These are phyloP conservation scores for Pseudanteris insignis DNA, from an alignment of 2,888 invertebrate genomes.

Conservation along the genomic window DNA sequence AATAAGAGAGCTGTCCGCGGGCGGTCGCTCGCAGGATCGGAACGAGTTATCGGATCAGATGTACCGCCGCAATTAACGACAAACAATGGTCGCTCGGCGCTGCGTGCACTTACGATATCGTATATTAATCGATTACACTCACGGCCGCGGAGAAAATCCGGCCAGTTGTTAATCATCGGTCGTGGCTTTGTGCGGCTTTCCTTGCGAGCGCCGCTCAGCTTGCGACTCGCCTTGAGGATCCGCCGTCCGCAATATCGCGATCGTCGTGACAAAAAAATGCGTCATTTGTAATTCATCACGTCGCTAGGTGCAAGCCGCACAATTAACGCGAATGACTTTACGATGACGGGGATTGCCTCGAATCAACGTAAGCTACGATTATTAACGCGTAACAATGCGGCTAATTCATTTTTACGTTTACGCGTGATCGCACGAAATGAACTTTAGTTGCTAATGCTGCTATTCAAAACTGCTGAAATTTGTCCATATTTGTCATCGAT, in stretches of 20 bases:
- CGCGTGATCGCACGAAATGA: background rate
- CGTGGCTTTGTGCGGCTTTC: too few species aligned
- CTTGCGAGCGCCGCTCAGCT: slow-evolving; percentile 28
- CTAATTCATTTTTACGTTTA: slow-evolving; percentile 27
- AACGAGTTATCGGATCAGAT: slow-evolving; percentile 51
- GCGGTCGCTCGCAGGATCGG: slow-evolving; percentile 53
- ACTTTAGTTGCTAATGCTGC: too few species aligned
- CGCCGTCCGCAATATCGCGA: slow-evolving; percentile 45
- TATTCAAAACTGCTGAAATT: too few species aligned
- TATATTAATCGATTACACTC: slow-evolving; percentile 58
- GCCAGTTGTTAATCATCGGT: slow-evolving; percentile 58
- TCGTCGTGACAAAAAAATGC: slow-evolving; percentile 36
- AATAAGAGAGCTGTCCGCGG: slow-evolving; percentile 47
- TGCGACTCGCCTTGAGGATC: slow-evolving; percentile 42
- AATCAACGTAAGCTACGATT: slow-evolving; percentile 23
- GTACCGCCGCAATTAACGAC: slow-evolving; percentile 61
- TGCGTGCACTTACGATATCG: slow-evolving; percentile 56
- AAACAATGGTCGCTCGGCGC: slow-evolving; percentile 60
- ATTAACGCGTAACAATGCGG: slow-evolving; percentile 21
- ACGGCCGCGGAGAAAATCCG: slow-evolving; percentile 49
- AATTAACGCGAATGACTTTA: slow-evolving; percentile 43
- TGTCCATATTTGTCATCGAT: too few species aligned
- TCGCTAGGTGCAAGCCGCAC: slow-evolving; percentile 30
- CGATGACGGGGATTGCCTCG: slow-evolving; percentile 33
- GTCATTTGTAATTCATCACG: slow-evolving; percentile 45